Conservation (phyloP, 2,888 invertebrate genomes). For the Acrocyrtus sp. region DNA sequence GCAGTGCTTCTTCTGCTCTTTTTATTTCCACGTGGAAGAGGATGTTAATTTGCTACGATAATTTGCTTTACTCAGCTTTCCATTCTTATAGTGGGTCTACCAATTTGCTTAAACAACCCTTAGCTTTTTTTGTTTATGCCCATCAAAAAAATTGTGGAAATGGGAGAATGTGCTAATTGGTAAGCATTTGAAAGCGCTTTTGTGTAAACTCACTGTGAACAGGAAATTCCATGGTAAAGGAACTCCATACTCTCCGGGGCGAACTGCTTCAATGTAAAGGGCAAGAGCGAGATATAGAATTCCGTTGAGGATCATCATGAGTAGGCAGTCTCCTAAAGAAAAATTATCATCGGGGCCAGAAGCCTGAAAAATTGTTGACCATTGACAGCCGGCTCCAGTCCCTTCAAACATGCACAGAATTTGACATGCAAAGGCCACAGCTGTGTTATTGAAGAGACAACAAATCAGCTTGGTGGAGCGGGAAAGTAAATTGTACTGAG, state of each 20-base stretch:
- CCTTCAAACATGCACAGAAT: constrained; percentile 78
- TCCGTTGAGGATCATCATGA: constrained; percentile 77
- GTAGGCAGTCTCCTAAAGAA: constrained; percentile 75
- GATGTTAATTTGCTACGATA: too few species aligned
- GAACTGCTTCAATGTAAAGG: constrained; percentile 85
- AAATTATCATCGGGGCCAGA: constrained; percentile 76
- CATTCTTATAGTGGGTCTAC: too few species aligned
- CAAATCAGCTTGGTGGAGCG: constrained; percentile 65
- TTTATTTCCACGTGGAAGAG: constrained; percentile 49
- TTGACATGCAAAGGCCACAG: constrained; percentile 82
- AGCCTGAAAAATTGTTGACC: constrained; percentile 73
- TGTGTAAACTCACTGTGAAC: constrained; percentile 67
- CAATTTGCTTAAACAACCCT: too few species aligned
- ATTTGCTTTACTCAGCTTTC: too few species aligned
- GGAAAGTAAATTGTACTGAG: constrained; percentile 70
- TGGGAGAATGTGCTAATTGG: too few species aligned
- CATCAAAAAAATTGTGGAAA: too few species aligned
- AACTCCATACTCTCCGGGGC: constrained; percentile 88
- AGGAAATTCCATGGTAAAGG: constrained; percentile 84
- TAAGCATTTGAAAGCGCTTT: too few species aligned
- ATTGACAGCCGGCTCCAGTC: constrained; percentile 71
- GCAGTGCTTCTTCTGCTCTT: too few species aligned
- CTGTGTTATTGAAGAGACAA: constrained; percentile 78
- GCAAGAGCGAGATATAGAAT: constrained; percentile 79
- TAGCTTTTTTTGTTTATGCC: not conserved